phyloP scores from a whole-genome alignment of 2,113 vertebrate species.

The Cyanoliseus patagonus region DNA sequence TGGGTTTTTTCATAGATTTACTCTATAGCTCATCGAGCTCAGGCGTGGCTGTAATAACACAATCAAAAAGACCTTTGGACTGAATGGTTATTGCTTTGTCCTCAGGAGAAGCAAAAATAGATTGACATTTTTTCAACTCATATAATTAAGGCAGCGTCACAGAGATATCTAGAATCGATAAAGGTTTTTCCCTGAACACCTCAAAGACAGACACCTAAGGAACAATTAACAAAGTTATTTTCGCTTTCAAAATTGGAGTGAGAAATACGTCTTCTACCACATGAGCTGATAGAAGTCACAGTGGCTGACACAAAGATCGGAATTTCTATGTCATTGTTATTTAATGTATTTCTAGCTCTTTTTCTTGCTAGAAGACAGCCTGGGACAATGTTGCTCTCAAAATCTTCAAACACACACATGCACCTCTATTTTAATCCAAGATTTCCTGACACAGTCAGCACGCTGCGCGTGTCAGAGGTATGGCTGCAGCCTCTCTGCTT shows the following conservation, averaged over 20 bases:
- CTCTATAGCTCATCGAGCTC: neutral
- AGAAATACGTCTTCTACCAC: neutral
- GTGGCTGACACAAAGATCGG: neutral
- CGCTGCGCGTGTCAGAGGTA: neutral
- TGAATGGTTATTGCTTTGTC: neutral
- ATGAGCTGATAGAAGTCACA: neutral
- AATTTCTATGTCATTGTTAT: neutral
- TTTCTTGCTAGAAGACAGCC: neutral
- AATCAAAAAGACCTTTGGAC: conserved; percentile 61
- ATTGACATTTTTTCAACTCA: neutral
- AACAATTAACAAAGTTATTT: neutral
- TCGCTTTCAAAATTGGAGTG: neutral
- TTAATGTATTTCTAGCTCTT: neutral
- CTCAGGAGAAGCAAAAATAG: neutral
- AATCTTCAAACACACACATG: neutral
- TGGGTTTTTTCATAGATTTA: neutral
- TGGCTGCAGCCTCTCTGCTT: neutral
- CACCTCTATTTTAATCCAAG: neutral
- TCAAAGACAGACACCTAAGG: neutral
- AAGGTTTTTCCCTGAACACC: neutral
- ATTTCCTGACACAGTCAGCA: neutral
- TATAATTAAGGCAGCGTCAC: neutral
- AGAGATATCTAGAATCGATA: neutral
- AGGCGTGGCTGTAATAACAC: neutral
- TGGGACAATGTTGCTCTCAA: neutral